Evolutionary conservation across 2,888 invertebrate genomes (phyloP).

Genomic region (Dioctria rufipes): DNA sequence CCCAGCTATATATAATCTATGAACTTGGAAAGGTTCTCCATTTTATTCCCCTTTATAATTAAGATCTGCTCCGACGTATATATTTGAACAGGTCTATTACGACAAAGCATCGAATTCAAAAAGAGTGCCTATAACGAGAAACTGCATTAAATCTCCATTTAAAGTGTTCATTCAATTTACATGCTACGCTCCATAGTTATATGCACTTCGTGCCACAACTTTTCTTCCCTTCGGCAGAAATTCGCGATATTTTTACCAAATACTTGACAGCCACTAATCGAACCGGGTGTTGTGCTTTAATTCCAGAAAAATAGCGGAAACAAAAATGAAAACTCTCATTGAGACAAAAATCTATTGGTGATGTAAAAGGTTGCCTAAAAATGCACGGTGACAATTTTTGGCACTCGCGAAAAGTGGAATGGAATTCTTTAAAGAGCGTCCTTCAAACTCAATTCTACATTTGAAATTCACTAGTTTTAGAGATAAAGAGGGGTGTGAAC

Average conservation of each 20-base stretch:
- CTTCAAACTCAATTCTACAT: not conserved
- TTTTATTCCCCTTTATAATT: too few relatives aligned
- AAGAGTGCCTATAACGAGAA: too few relatives aligned
- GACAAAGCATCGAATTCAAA: too few relatives aligned
- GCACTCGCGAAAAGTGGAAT: conserved; percentile 27
- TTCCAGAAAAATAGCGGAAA: conserved; percentile 2
- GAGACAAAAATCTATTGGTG: conserved; percentile 2
- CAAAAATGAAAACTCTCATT: conserved; percentile 17
- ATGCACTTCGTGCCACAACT: not conserved
- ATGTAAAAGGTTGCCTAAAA: conserved; percentile 38
- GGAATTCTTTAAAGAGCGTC: conserved; percentile 23
- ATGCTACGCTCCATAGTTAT: not conserved
- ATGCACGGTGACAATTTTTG: conserved; percentile 40
- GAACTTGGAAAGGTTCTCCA: too few relatives aligned
- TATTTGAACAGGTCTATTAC: too few relatives aligned
- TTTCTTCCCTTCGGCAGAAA: not conserved
- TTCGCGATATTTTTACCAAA: conserved; percentile 18
- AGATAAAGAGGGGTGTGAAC: conserved; percentile 22
- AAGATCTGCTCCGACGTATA: too few relatives aligned
- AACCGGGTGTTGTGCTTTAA: conserved; percentile 7
- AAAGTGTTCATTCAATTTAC: too few relatives aligned
- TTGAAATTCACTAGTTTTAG: not conserved
- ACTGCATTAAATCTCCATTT: too few relatives aligned
- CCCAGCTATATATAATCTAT: too few relatives aligned
- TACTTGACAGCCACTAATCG: conserved; percentile 24